Evolutionary conservation across 2,797 vertebrate genomes (phyloP).

Genomic region (Staurois parvus): DNA sequence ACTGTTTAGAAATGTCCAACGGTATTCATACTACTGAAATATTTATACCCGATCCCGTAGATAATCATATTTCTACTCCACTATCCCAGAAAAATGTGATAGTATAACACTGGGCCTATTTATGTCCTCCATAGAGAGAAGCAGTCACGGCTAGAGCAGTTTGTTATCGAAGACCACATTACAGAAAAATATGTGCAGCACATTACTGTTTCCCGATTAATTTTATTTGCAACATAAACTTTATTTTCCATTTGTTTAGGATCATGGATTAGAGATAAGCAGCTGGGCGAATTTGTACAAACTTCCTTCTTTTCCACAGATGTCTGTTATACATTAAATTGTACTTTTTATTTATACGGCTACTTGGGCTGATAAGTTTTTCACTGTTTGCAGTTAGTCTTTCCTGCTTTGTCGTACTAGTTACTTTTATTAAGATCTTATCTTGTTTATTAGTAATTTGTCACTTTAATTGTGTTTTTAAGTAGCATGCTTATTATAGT

Average conservation of each 20-base stretch:
- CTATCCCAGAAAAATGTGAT: slow-evolving; percentile 6
- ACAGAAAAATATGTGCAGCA: slow-evolving; percentile 22
- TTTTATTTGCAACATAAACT: slow-evolving; percentile 53
- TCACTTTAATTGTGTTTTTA: slow-evolving; percentile 57
- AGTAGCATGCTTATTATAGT: slow-evolving; percentile 45
- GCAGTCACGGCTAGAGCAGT: neutral
- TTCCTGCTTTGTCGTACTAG: slow-evolving; percentile 46
- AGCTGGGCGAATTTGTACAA: slow-evolving; percentile 3
- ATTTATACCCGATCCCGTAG: slow-evolving; percentile 22
- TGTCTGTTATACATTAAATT: slow-evolving; percentile 30
- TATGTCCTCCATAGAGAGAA: slow-evolving; percentile 27
- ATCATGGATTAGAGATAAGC: slow-evolving; percentile 41
- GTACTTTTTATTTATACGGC: slow-evolving; percentile 38
- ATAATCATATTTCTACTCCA: slow-evolving; percentile 43
- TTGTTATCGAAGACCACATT: slow-evolving; percentile 11
- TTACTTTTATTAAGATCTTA: slow-evolving; percentile 50
- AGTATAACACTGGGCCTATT: slow-evolving; percentile 31
- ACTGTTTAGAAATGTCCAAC: slow-evolving; percentile 5
- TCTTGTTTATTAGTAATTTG: slow-evolving; percentile 56
- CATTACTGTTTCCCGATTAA: slow-evolving; percentile 39
- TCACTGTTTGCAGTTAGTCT: slow-evolving; percentile 49
- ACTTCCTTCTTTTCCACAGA: slow-evolving; percentile 3
- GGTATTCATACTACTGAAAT: slow-evolving; percentile 30
- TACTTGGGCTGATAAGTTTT: slow-evolving; percentile 43
- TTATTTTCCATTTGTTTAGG: slow-evolving; percentile 50